Percentiles rank a stretch among this genome's conserved stretches.
These are phyloP conservation scores for Abrostola triplasia DNA, from an alignment of 2,888 invertebrate species.

Conservation along the genomic window DNA sequence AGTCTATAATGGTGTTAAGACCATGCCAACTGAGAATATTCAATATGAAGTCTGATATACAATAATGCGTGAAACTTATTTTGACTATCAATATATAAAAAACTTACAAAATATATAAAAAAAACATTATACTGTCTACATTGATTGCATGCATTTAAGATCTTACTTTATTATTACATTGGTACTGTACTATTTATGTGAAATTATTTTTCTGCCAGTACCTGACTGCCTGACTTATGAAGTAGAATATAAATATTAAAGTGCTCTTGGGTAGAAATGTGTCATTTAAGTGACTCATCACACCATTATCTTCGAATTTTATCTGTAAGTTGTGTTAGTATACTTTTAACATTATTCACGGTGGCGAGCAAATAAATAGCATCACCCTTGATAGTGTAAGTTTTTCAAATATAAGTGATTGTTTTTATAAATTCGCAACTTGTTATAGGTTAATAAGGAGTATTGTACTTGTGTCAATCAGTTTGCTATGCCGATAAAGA, in stretches of 20 bases:
- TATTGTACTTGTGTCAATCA: slow-evolving; percentile 26
- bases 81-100: slow-evolving; percentile 14
- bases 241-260: slow-evolving; percentile 23
- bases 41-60: slow-evolving; percentile 29
- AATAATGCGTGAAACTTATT: slow-evolving; percentile 24
- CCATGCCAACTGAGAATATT: slow-evolving; percentile 24
- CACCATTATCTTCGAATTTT: slow-evolving; percentile 36
- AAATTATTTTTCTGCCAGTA: slow-evolving; percentile 31
- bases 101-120: slow-evolving; percentile 10
- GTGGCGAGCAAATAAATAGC: slow-evolving; percentile 48
- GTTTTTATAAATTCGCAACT: slow-evolving; percentile 31
- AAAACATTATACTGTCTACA: slow-evolving; percentile 22
- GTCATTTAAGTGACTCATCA: slow-evolving; percentile 30
- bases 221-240: slow-evolving; percentile 24
- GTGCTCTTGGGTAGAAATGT: slow-evolving; percentile 37
- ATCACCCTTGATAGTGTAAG: slow-evolving; percentile 47
- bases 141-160: slow-evolving; percentile 16
- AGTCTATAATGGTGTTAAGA: slow-evolving; percentile 23
- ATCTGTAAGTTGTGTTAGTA: slow-evolving; percentile 52
- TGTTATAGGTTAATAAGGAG: slow-evolving; percentile 13
- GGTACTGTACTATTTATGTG: slow-evolving; percentile 7
- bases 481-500: slow-evolving; percentile 41
- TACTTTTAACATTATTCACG: slow-evolving; percentile 35
- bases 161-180: slow-evolving; percentile 25
- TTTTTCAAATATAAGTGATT: slow-evolving; percentile 31